Evolutionary conservation across 2,888 invertebrate species (phyloP), one percentile per base, ranked within the genome.

Genomic region (Craniophora ligustri): DNA sequence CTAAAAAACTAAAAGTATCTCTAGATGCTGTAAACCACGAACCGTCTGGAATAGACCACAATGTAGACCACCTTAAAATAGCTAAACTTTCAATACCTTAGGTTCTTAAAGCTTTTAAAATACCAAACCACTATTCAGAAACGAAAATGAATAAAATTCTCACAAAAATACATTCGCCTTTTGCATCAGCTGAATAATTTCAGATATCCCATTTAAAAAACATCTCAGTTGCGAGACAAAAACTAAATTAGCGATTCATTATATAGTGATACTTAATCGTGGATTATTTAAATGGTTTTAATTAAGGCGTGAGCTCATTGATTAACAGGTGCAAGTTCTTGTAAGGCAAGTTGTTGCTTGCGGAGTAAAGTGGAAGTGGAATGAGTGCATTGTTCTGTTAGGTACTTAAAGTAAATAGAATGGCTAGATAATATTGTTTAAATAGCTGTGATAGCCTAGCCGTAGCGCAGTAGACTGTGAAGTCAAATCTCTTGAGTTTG

Each of bases 201-300:
- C 3, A 31, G 28, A 26, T 31, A 57, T 42, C 13, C 41, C 30
- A 19, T 46, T 49, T 39, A 39, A 47, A n/a, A 65, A 60, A 50
- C n/a, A 10, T 31, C 41, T 30, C 14, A n/a, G n/a, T 49, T 10
- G 35, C 5, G n/a, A n/a, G n/a, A 46, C 58, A 72, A 71, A 71
- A 72, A 72, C 50, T 5, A 56, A 66, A 55, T 60, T 60, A 67
- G 38, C 60, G 39, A 72, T 72, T 68, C 68, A 44, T 65, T 57
- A 58, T 59, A 48, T 49, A 50, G 50, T 60, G 62, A 65, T 57
- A 58, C 51, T 59, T 70, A 61, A 60, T 61, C 48, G 46, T 26
- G 42, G 59, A 68, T 73, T 70, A 73, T 71, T 73, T 73, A 71
- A 71, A 73, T 72, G 30, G 44, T 41, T 45, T 46, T 71, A 68